Evolutionary conservation across 23 tunicate species (phyloP), one percentile per base, ranked within the genome.

Genomic region (Trididemnum nubilum): DNA sequence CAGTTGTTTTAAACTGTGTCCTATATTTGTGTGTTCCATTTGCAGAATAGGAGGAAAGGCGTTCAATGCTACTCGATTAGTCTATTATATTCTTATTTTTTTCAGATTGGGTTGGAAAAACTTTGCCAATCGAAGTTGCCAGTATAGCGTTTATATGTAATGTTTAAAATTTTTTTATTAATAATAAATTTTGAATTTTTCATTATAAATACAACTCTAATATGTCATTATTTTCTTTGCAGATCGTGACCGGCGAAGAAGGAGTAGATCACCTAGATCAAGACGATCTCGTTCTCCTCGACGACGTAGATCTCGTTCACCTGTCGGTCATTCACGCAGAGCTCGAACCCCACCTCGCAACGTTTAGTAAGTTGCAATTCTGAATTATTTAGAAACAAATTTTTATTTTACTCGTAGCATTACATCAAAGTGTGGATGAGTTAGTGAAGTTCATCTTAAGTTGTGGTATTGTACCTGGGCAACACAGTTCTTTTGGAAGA

Each of bases 221-320:
- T 49, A 49, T 49, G 57, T 49, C 9, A 44, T 61, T 23, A 3
- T 39, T 9, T 9, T 73, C 12, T n/a, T 73, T 39, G n/a, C 59
- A 50, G 81, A 80, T 26, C 63, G 94, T 30, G 89, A 90, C 50
- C 83, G 96, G 1, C 70, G 96, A 25, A 75, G 85, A 49, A 73
- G 96, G 64, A 90, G 96, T 38, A 78, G 96, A 19, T 90, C 96
- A 0, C 96, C 96, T 0, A 77, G 84, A 26, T 71, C 75, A 27
- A 65, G 96, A 49, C n/a, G 78, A 63, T 73, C 81, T 34, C 49
- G 83, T 22, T 77, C 89, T 18, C 89, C 83, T 1, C 70, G 96
- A 65, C 90, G 78, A 2, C 77, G 90, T 12, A 34, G 90, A 72
- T 83, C 88, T 1, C 63, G 82, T 21, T 70, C 90, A 5, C 85